A percentile compares a stretch with the other conserved stretches of the same genome.
Conservation (phyloP, 2,888 invertebrate genomes). For the Drosophila kanekoi region DNA sequence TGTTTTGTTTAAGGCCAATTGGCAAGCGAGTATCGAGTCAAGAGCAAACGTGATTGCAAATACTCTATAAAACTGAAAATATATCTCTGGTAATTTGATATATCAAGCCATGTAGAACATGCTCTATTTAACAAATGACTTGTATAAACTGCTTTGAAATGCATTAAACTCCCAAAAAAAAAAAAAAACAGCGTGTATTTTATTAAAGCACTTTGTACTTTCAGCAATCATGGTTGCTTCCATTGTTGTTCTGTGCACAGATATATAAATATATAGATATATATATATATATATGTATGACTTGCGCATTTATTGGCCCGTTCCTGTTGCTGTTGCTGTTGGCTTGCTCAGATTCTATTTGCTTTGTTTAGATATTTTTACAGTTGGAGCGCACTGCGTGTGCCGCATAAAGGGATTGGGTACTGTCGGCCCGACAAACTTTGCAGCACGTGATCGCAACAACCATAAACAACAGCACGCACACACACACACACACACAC, state of each 20-base stretch:
- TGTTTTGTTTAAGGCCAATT: neutral
- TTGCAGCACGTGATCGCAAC: constrained; percentile 70
- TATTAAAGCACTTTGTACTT: neutral
- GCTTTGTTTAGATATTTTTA: constrained; percentile 66
- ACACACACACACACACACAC: constrained; percentile 13
- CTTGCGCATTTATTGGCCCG: constrained; percentile 41
- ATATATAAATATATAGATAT: neutral
- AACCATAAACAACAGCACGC: constrained; percentile 51
- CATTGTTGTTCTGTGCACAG: constrained; percentile 16
- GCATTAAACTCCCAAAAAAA: neutral
- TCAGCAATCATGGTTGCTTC: constrained; percentile 8
- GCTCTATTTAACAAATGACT: constrained; percentile 4
- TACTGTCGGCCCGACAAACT: constrained; percentile 57
- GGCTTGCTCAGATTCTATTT: constrained; percentile 44
- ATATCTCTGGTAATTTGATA: neutral
- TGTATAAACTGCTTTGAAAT: constrained; percentile 6
- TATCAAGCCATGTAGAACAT: neutral
- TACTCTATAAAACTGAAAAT: neutral
- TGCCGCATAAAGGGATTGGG: constrained; percentile 40
- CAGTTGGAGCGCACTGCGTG: constrained; percentile 56
- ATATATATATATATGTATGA: constrained; percentile 17
- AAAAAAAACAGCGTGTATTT: neutral
- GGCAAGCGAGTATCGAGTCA: neutral
- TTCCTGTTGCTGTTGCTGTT: constrained; percentile 39
- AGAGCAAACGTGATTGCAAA: neutral